Evolutionary conservation across 2,888 invertebrate species (phyloP).

Genomic region (Stenichneumon culpator): DNA sequence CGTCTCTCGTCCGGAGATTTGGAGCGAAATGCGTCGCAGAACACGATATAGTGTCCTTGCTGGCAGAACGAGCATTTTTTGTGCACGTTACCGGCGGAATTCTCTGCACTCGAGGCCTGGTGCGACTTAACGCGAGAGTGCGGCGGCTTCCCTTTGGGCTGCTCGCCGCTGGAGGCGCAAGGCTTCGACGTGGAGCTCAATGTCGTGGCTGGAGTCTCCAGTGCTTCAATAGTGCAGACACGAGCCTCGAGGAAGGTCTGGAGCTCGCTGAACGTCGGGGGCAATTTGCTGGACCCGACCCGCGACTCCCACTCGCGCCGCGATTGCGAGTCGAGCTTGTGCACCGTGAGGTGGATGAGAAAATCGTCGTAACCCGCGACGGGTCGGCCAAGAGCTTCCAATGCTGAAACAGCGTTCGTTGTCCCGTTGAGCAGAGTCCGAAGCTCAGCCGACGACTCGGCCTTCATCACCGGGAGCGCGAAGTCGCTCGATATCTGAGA

Average conservation of each 20-base stretch:
- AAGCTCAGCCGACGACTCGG: background rate
- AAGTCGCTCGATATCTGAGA: background rate
- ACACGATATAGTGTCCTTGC: too few species aligned
- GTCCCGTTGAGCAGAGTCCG: background rate
- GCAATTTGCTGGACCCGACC: background rate
- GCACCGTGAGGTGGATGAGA: background rate
- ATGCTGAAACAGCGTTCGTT: background rate
- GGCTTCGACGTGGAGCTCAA: background rate
- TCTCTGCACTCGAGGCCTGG: too few species aligned
- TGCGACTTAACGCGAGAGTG: background rate
- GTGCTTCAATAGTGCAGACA: background rate
- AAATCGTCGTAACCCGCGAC: constrained; percentile 15
- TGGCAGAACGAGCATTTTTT: too few species aligned
- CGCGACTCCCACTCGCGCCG: background rate
- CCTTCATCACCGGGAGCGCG: background rate
- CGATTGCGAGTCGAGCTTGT: background rate
- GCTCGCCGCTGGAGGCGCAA: background rate
- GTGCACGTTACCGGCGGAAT: background rate
- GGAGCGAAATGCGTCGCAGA: background rate
- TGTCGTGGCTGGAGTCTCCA: background rate
- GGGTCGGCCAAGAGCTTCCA: background rate
- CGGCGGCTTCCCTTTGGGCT: background rate
- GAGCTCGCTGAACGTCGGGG: background rate
- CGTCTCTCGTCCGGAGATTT: background rate
- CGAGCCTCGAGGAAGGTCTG: background rate